phyloP scores from a whole-genome alignment of 2,797 vertebrate genomes.

The Bryconaethiops microstoma region DNA sequence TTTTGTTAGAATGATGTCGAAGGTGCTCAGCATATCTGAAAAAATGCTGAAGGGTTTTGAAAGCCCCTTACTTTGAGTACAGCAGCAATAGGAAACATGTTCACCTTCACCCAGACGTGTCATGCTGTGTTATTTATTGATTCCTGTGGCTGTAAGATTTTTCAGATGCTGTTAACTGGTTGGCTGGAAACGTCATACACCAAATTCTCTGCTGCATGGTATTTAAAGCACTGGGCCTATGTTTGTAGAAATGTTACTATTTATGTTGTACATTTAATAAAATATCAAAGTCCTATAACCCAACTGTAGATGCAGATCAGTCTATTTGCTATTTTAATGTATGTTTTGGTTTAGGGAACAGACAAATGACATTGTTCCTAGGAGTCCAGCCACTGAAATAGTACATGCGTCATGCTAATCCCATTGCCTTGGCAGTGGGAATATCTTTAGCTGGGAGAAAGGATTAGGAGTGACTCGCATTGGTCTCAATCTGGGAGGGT shows the following conservation, averaged over 20 bases:
- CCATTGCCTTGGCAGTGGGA: constrained; percentile 28
- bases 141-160: constrained; percentile 29
- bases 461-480: constrained; percentile 73
- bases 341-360: neutral
- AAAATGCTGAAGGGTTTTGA: constrained; percentile 7
- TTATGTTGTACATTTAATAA: constrained; percentile 46
- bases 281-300: constrained; percentile 15
- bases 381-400: constrained; percentile 27
- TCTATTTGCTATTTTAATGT: neutral
- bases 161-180: constrained; percentile 37
- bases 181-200: constrained; percentile 13
- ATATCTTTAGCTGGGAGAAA: constrained; percentile 54
- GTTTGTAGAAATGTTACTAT: constrained; percentile 44
- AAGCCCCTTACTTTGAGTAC: neutral
- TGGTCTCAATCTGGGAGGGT: constrained; percentile 51
- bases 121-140: constrained; percentile 6
- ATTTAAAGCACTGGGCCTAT: constrained; percentile 37
- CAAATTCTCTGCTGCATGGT: constrained; percentile 27
- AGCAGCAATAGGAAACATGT: constrained; percentile 9
- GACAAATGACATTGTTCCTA: neutral
- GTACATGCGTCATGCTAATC: constrained; percentile 52
- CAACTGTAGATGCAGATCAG: neutral
- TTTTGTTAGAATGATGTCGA: constrained; percentile 9
- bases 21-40: neutral
- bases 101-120: constrained; percentile 12